Base-by-base conservation (phyloP, 2,113 vertebrate species). In the Pelecanoides urinatrix region DNA sequence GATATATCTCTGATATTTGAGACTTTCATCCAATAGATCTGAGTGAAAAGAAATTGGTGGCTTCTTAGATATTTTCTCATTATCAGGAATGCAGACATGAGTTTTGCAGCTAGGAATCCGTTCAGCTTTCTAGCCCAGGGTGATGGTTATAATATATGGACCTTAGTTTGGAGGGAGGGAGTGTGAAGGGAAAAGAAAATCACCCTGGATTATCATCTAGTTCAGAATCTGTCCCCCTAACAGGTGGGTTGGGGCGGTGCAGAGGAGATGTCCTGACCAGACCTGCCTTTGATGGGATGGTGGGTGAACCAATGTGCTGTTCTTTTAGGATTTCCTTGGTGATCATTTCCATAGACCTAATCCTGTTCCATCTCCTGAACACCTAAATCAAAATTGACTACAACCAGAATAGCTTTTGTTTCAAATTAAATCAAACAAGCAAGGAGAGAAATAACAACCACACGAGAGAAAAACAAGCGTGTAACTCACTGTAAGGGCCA, bases 371-470 rank as follows among this genome's bases (percentile, higher is more conserved):
- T 90, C 86, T 94, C 32, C 75, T 79, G 66, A 93, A 93, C 5
- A 53, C 25, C 36, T 86, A 62, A 77, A 82, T 76, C 21, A 88
- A 93, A 92, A 90, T 12, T 76, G 23, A 45, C 42, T 58, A 55
- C 53, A 83, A 76, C 29, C 49, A 86, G 68, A 73, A 90, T 34
- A 59, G 40, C 11, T 93, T 93, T 73, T 88, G 38, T 71, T 93
- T 74, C 71, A 86, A 90, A 95, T 86, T 79, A 93, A 92, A 91
- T 86, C 45, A 91, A 95, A 83, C 55, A 88, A 94, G 63, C 44
- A 80, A 80, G 44, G 40, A 94, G 45, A 90, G 27, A 84, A 95
- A 86, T 42, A 90, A 56, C 61, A 68, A 27, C 34, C 34, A 23
- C 14, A 38, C 0, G 3, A 72, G 55, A 90, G 49, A 93, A 40